Conservation (phyloP, 1,140 invertebrate genomes). For the Apis laboriosa region DNA sequence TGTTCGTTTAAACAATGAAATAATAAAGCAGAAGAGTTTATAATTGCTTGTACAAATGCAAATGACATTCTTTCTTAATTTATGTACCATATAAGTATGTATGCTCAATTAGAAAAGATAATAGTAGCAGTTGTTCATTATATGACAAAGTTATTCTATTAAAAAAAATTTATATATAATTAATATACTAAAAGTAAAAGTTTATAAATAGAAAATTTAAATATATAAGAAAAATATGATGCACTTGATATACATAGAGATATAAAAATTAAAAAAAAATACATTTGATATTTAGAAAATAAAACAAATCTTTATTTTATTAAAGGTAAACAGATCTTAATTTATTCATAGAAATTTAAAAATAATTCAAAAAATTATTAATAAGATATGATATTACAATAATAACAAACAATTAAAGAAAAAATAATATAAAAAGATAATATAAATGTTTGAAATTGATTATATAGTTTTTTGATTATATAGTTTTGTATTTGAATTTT, state of each 20-base stretch:
- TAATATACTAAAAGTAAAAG: not conserved
- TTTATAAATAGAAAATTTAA: no score
- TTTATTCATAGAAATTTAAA: not conserved
- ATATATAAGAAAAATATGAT: no score
- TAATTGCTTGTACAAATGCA: conserved; percentile 37
- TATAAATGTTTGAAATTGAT: not conserved
- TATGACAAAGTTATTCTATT: not conserved
- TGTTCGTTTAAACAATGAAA: conserved; percentile 15
- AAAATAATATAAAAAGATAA: not conserved
- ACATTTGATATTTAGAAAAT: no score
- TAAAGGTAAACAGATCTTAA: no score
- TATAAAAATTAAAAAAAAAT: no score
- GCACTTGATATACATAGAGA: no score
- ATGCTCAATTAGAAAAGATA: conserved; percentile 16
- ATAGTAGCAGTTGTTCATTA: conserved; percentile 28
- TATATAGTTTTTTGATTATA: not conserved
- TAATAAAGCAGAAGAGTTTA: not conserved
- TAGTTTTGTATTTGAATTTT: not conserved
- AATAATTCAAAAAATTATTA: not conserved
- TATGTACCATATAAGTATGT: conserved; percentile 10
- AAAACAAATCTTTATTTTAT: no score
- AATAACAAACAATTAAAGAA: not conserved
- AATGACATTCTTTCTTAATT: conserved; percentile 29
- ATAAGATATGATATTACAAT: not conserved
- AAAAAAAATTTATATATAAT: not conserved